Evolutionary conservation across 2,797 vertebrate species (phyloP), one percentile per base, ranked within the genome.

Genomic region (Melopsittacus undulatus): DNA sequence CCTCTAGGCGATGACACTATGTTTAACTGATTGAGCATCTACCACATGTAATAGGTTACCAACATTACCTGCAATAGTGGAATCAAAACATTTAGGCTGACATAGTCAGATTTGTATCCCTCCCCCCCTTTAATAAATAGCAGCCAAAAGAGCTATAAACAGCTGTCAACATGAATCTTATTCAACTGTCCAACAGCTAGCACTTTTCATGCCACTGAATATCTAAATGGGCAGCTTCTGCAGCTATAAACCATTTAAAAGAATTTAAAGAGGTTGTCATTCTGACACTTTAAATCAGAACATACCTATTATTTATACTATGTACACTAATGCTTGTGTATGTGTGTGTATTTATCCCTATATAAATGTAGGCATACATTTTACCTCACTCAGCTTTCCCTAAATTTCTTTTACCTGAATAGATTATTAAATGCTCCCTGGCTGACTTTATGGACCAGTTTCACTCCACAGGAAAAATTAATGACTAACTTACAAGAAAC

Each of bases 101-200:
- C 88, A 86, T 0, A 90, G 69, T 64, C 42, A 79, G 80, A 90
- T 91, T 95, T 89, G 56, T 96, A 82, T 56, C 27, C 30, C 19
- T 51, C 59, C 19, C 40, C 43, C 6, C 10, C 20, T 46, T 73
- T 94, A 96, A 90, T 61, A 95, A 92, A 94, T 64, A 94, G 51
- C 74, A 92, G 61, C 70, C 64, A 92, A 92, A 95, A 96, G 83
- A 96, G 70, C 83, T 92, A 87, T 94, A 94, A 94, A 74, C 68
- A 92, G 72, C 75, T 96, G 95, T 94, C 96, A 96, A 40, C 91
- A 92, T 89, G 56, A 87, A 95, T 94, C 89, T 94, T 77, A 74
- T 29, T 96, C 45, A 77, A 85, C 86, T 89, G 83, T 94, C 85
- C 88, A 94, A 87, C 52, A 80, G 64, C 76, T 54, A 96, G 80